These are phyloP conservation scores for Cynoglossus semilaevis DNA, from an alignment of 2,113 vertebrate genomes.

Conservation along the genomic window DNA sequence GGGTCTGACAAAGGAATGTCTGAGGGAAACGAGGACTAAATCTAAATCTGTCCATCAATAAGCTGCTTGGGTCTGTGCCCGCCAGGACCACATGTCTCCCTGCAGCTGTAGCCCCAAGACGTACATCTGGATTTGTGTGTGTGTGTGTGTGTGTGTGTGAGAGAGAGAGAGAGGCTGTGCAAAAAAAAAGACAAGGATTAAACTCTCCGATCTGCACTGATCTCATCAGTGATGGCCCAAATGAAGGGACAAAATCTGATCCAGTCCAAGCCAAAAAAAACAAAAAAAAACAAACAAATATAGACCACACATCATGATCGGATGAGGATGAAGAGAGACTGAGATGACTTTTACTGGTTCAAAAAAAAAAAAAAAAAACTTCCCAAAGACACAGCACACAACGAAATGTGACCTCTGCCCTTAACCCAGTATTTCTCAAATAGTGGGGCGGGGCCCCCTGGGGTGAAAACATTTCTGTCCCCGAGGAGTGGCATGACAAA, in stretches of 20 bases:
- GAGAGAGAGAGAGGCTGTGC: constrained; percentile 53
- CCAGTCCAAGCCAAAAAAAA: constrained; percentile 9
- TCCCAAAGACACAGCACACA: no score
- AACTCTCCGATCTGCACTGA: constrained; percentile 68
- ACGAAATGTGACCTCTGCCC: no score
- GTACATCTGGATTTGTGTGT: constrained; percentile 61
- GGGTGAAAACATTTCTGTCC: no score
- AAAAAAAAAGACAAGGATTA: constrained; percentile 69
- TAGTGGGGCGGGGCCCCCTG: no score
- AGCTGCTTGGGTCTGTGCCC: constrained; percentile 66
- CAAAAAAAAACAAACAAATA: constrained; percentile 26
- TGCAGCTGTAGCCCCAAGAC: constrained; percentile 52
- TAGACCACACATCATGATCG: constrained; percentile 25
- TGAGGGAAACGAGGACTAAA: constrained; percentile 61
- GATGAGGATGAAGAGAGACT: constrained; percentile 8
- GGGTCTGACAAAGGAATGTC: constrained; percentile 57
- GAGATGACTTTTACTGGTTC: no score
- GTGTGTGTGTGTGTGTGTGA: constrained; percentile 1
- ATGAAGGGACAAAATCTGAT: constrained; percentile 64
- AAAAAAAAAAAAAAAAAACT: no score
- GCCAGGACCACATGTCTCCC: constrained; percentile 43
- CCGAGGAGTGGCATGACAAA: no score
- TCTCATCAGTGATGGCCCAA: constrained; percentile 71
- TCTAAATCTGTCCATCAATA: constrained; percentile 69
- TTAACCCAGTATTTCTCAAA: no score